These are phyloP conservation scores for Rhinolophus sinicus DNA, from an alignment of 2,113 vertebrate species.

Conservation along the genomic window DNA sequence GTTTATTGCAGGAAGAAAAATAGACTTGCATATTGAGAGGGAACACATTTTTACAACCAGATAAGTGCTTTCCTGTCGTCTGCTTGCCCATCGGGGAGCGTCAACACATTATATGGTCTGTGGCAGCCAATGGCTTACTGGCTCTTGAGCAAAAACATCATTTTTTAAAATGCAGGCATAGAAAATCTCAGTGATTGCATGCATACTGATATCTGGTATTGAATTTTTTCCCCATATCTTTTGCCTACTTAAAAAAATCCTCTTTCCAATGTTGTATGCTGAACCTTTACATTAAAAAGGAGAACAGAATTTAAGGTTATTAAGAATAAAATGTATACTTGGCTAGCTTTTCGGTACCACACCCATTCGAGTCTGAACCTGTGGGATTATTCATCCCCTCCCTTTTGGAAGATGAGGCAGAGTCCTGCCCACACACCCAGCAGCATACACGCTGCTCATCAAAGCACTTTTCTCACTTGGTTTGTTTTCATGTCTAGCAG, in stretches of 20 bases:
- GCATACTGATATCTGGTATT: slow-evolving; percentile 40
- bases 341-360: background rate
- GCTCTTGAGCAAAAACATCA: slow-evolving; percentile 68
- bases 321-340: background rate
- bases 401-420: background rate
- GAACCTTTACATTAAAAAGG: slow-evolving; percentile 26
- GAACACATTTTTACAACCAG: slow-evolving; percentile 71
- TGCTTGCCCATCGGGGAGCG: slow-evolving; percentile 61
- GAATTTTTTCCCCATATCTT: slow-evolving; percentile 19
- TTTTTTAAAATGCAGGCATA: slow-evolving; percentile 63
- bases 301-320: slow-evolving; percentile 1
- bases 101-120: slow-evolving; percentile 68
- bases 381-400: background rate
- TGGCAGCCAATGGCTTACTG: slow-evolving; percentile 66
- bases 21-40: slow-evolving; percentile 71
- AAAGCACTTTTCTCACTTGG: slow-evolving; percentile 39
- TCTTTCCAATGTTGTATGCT: slow-evolving; percentile 48
- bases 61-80: slow-evolving; percentile 69
- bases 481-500: slow-evolving; percentile 59
- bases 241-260: slow-evolving; percentile 45
- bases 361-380: background rate
- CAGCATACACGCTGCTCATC: background rate
- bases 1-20: slow-evolving; percentile 79
- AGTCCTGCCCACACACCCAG: background rate
- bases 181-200: slow-evolving; percentile 60